Conservation (phyloP, 1,140 invertebrate genomes). For the Monochamus saltuarius region DNA sequence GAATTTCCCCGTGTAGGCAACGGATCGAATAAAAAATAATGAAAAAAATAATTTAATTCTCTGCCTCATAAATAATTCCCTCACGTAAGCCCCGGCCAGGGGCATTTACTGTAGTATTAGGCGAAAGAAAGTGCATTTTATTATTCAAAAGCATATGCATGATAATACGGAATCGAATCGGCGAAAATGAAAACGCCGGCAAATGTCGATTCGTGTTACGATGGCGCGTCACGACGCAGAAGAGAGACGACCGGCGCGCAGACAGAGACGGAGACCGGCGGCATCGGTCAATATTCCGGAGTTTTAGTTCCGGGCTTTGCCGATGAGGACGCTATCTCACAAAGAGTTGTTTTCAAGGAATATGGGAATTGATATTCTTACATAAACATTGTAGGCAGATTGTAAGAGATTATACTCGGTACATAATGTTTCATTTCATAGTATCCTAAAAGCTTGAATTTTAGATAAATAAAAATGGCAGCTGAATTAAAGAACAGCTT, state of each 20-base stretch:
- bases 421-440: too few relatives aligned
- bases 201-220: constrained; percentile 30
- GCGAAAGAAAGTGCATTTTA: constrained; percentile 14
- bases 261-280: constrained; percentile 6
- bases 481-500: too few relatives aligned
- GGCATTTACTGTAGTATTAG: background rate
- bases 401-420: too few relatives aligned
- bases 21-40: too few relatives aligned
- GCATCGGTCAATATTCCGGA: constrained; percentile 36
- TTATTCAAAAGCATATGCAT: constrained; percentile 20
- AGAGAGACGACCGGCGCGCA: constrained; percentile 17
- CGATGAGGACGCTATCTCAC: constrained; percentile 33
- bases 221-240: constrained; percentile 25
- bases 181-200: constrained; percentile 20
- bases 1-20: too few relatives aligned
- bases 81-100: too few relatives aligned
- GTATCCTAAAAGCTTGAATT: too few relatives aligned
- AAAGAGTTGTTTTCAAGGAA: background rate
- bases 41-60: too few relatives aligned
- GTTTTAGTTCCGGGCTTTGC: constrained; percentile 31
- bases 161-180: constrained; percentile 19
- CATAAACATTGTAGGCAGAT: background rate
- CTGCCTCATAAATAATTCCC: too few relatives aligned
- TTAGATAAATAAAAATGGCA: too few relatives aligned
- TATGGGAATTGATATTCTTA: background rate